Conservation (phyloP, 2,888 invertebrate species). For the Melipona beecheii region DNA sequence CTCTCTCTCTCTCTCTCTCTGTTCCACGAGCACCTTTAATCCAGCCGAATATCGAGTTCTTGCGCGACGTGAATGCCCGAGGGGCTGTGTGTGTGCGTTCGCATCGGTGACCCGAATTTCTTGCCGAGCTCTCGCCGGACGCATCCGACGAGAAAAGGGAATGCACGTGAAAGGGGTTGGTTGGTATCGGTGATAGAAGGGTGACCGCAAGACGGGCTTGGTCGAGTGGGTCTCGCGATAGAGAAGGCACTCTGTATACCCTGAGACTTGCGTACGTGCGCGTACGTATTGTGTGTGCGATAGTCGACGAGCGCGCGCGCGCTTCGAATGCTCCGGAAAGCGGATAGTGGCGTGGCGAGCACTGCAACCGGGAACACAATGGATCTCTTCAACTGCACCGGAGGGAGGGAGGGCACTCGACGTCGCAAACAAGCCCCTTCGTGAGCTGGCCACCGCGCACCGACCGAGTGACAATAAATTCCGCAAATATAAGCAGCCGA, state of each 20-base stretch:
- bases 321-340: slow-evolving; percentile 72
- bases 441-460: slow-evolving; percentile 58
- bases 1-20: not conserved
- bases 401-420: slow-evolving; percentile 72
- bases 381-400: slow-evolving; percentile 77
- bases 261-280: not conserved
- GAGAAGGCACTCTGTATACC: slow-evolving; percentile 13
- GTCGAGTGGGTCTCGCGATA: slow-evolving; percentile 39
- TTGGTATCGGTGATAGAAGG: slow-evolving; percentile 51
- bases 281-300: not conserved
- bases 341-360: slow-evolving; percentile 73
- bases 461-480: slow-evolving; percentile 69
- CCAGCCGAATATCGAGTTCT: slow-evolving; percentile 9
- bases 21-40: slow-evolving; percentile 10
- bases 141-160: slow-evolving; percentile 22
- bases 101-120: slow-evolving; percentile 46
- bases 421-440: slow-evolving; percentile 80
- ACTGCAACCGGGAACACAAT: slow-evolving; percentile 74
- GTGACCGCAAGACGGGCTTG: slow-evolving; percentile 56
- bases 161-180: slow-evolving; percentile 38
- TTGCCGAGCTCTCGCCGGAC: slow-evolving; percentile 8
- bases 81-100: slow-evolving; percentile 12
- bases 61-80: not conserved
- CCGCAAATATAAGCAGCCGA: slow-evolving; percentile 72
- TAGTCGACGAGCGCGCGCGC: not conserved